Evolutionary conservation across 1,140 invertebrate genomes (phyloP).

Genomic region (Drosophila pachea): DNA sequence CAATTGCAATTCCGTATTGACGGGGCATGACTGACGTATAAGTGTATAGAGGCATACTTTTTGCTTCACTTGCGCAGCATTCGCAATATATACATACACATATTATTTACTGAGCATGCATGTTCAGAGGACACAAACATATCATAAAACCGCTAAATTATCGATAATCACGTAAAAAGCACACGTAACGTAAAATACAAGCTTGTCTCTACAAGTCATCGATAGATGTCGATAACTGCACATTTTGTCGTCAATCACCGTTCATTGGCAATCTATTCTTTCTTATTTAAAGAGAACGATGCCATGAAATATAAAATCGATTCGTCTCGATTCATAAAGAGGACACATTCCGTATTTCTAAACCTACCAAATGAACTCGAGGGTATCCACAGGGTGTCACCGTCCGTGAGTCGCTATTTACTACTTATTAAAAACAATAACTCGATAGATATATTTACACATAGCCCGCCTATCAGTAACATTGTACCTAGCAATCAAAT

Average conservation of each 20-base stretch:
- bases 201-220: too few relatives aligned
- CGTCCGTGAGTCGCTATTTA: too few relatives aligned
- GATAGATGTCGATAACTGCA: neutral
- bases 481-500: conserved; percentile 41
- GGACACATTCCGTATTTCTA: neutral
- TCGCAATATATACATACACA: too few relatives aligned
- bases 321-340: neutral
- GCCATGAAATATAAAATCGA: neutral
- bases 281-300: neutral
- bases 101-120: too few relatives aligned
- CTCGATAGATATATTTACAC: neutral
- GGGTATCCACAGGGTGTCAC: neutral
- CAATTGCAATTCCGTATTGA: too few relatives aligned
- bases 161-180: too few relatives aligned
- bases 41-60: too few relatives aligned
- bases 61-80: too few relatives aligned
- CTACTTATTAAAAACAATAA: neutral
- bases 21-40: too few relatives aligned
- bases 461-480: conserved; percentile 43
- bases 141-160: too few relatives aligned
- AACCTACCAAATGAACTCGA: neutral
- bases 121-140: too few relatives aligned
- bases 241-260: neutral
- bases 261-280: neutral
- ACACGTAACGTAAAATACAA: too few relatives aligned